phyloP scores from a whole-genome alignment of 1,140 invertebrate genomes.

The Lucilia cuprina region DNA sequence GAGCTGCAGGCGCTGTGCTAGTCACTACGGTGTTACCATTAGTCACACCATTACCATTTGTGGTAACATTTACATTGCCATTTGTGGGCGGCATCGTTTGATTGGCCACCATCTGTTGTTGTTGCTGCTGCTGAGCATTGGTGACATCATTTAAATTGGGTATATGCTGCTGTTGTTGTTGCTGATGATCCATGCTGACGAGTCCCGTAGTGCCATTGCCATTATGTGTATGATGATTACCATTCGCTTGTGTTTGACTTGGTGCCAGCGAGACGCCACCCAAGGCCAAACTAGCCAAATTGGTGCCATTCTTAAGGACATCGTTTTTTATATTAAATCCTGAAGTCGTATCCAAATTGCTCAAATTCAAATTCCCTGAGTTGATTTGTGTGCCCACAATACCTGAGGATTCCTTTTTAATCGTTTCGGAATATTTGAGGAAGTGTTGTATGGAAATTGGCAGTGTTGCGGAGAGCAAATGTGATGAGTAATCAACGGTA shows the following conservation, averaged over 20 bases:
- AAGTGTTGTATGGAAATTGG: constrained; percentile 63
- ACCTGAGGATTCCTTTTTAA: constrained; percentile 59
- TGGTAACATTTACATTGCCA: constrained; percentile 28
- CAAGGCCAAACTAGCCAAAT: constrained; percentile 57
- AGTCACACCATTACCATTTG: constrained; percentile 33
- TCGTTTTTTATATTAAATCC: constrained; percentile 49
- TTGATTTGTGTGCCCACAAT: constrained; percentile 45
- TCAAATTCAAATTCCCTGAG: constrained; percentile 47
- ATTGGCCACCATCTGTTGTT: constrained; percentile 44
- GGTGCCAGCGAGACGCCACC: constrained; percentile 56
- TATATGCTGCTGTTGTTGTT: constrained; percentile 48
- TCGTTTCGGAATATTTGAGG: constrained; percentile 63
- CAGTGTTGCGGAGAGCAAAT: constrained; percentile 63
- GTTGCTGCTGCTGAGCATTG: constrained; percentile 41
- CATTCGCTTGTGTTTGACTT: constrained; percentile 54
- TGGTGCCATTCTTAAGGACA: constrained; percentile 60
- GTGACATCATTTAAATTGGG: constrained; percentile 56
- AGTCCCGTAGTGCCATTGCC: constrained; percentile 42
- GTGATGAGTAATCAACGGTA: constrained; percentile 62
- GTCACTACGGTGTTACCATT: constrained; percentile 44
- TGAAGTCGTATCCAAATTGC: constrained; percentile 42
- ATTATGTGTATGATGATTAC: constrained; percentile 49
- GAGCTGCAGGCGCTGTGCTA: constrained; percentile 49
- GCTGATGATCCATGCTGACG: constrained; percentile 54
- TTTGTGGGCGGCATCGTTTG: constrained; percentile 44